Base-by-base conservation (phyloP, 2,113 vertebrate species). In the Sclerurus mexicanus region DNA sequence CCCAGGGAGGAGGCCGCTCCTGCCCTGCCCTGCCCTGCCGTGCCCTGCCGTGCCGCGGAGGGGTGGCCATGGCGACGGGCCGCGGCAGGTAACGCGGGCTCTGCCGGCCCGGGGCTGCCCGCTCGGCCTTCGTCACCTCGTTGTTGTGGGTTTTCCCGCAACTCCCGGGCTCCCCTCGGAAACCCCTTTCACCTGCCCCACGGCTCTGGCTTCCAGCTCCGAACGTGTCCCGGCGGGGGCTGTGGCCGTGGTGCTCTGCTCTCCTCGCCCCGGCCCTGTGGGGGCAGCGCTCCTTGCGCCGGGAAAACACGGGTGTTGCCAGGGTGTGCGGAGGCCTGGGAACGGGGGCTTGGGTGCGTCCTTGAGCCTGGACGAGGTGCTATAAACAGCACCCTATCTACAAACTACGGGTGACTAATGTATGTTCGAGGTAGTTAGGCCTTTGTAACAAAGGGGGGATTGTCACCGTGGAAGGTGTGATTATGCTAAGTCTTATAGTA, bases 51-150 rank as follows among this genome's bases (percentile, higher is more conserved):
- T 40, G 42, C 42, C 42, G 42, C 1, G 30, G 59, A 8, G 14
- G 5, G 14, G 62, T 4, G 33, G 40, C 23, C 28, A 98, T 98
- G 98, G 98, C 98, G 75, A 74, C 87, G 12, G 92, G 91, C 35
- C 90, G 95, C 58, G 93, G 96, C 50, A 93, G 95, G 95, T 94
- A 93, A 93, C 15, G 4, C 3, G 7, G 55, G 39, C 8, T 66
- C 23, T 31, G 67, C 30, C 6, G 5, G 33, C 35, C 12, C 16
- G 1, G 21, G 28, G 14, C 64, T 33, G 40, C 42, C 47, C 7
- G 22, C n/a, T 33, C 6, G 9, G 4, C 13, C 25, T 11, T 15
- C 7, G 2, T 5, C 17, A 1, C 11, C 8, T 2, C 9, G 5
- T 2, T 2, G 4, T 49, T 17, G 23, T 7, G 52, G 16, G 21